Evolutionary conservation across 2,888 invertebrate species (phyloP), one percentile per base, ranked within the genome.

Genomic region (Cylloceria caligata): DNA sequence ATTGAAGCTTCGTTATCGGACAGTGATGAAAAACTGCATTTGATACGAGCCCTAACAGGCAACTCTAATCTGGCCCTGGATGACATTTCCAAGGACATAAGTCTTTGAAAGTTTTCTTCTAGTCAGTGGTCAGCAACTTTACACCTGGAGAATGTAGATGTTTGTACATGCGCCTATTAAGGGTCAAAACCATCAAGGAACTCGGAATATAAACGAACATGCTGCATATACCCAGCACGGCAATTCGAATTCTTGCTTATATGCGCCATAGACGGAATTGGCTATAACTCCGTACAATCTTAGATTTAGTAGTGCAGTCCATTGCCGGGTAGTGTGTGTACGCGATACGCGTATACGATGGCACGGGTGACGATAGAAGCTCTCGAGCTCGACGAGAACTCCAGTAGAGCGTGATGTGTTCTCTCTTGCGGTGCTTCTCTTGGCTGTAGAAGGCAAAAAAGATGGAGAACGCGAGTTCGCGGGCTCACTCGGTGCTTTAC

Each of bases 401-500:
- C 81, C 76, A 81, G 76, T 68, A 9, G 68, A 72, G 72, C 62
- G 72, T 55, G 52, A 69, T 77, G 55, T 39, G 68, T 68, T 76
- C 72, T 42, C 65, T 49, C 71, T 62, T 49, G 80, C 49, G 67
- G 49, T 81, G 80, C 81, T 81, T 72, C 77, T 73, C 76, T 81
- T 77, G 81, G 76, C 81, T 77, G 80, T 80, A 86, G 81, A 87
- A 88, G 83, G 87, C 76, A 86, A 83, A 81, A 75, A 79, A 78
- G 83, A 83, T 86, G 85, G 86, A 82, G 79, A 83, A 77, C 64
- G 65, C 42, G 69, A 71, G 45, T 36, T 45, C 62, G 34, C 69
- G 77, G 60, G 55, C 24, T 84, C 75, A 57, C 60, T 72, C 76
- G 72, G 80, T 71, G 84, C 88, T 90, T 90, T 89, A 87, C 88